Base-by-base conservation (phyloP, 2,113 vertebrate species). In the Tor tambroides region DNA sequence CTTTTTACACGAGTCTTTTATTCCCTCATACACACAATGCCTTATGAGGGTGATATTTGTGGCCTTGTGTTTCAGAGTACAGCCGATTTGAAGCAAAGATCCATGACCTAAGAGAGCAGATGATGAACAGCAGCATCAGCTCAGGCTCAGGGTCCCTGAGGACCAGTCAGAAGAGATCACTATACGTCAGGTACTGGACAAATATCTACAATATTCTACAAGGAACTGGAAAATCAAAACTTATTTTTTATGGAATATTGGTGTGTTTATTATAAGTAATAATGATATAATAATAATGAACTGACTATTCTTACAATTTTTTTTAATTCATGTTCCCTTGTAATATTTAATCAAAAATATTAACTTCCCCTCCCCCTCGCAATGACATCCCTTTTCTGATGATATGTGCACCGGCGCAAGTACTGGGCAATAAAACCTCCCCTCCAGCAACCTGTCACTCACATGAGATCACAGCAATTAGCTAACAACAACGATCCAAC, bases 121-220 rank as follows among this genome's bases (percentile, higher is more conserved):
- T 99, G 98, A 99, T 99, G 98, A 99, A 98, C 93, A 98, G 97
- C 94, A 99, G 98, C 93, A 96, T 99, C 94, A 99, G 98, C 54
- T 99, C 98, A 6, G 98, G 98, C 5, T 99, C 98, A 0, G 98
- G 98, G 30, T 98, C 97, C 54, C 92, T 99, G 89, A 88, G 97
- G 91, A 99, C 97, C 86, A 99, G 95, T 91, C 98, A 99, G 95
- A 99, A 99, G 94, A 96, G 98, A 91, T 98, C 98, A 21, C 93
- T 99, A 4, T 99, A 98, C 87, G 98, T 99, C 95, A 97, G 98
- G 98, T 99, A 93, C 94, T 90, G 8, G 5, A 41, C 11, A 56
- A 43, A 26, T 41, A n/a, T 26, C 8, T 15, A 26, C 21, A 19
- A 30, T 17, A 67, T 67, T 14, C 6, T 67, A 67, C 5, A 32